Evolutionary conservation across 2,888 invertebrate genomes (phyloP).

Genomic region (Cheilosia variabilis): DNA sequence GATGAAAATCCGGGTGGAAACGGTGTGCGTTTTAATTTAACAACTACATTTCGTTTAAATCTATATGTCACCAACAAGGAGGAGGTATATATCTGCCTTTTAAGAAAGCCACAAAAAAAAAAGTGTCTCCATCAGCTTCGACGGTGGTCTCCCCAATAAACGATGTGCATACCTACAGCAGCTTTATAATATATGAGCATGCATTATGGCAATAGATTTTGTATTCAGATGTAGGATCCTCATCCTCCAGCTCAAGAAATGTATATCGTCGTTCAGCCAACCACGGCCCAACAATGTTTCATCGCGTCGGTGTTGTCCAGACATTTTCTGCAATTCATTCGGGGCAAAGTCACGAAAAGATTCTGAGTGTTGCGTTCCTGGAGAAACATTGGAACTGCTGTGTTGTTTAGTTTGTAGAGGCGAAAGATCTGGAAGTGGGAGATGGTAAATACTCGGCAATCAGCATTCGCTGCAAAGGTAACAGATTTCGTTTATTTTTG

Average conservation of each 20-base stretch:
- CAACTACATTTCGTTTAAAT: not conserved
- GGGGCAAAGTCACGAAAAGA: slow-evolving; percentile 27
- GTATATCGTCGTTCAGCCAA: not conserved
- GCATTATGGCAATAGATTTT: not conserved
- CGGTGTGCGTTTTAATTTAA: not conserved
- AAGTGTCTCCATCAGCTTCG: slow-evolving; percentile 5
- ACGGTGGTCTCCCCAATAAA: not conserved
- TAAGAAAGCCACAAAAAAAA: not conserved
- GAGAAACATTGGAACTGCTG: slow-evolving; percentile 9
- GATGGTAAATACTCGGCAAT: slow-evolving; percentile 5
- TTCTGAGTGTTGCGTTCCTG: slow-evolving; percentile 1
- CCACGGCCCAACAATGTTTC: not conserved
- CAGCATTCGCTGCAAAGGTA: slow-evolving; percentile 26
- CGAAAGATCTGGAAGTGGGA: slow-evolving; percentile 3
- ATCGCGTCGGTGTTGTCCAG: slow-evolving; percentile 3
- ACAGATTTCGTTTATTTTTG: slow-evolving; percentile 19
- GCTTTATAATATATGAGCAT: not conserved
- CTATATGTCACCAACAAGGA: not conserved
- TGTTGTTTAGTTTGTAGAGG: not conserved
- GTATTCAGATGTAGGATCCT: slow-evolving; percentile 3
- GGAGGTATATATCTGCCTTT: not conserved
- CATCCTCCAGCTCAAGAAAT: not conserved
- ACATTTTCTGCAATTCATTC: slow-evolving; percentile 6
- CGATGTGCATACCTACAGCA: not conserved
- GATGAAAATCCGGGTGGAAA: slow-evolving; percentile 1